Percentiles rank a stretch among this genome's conserved stretches.
Conservation (phyloP, 2,113 vertebrate species). For the Triplophysa siluroides region DNA sequence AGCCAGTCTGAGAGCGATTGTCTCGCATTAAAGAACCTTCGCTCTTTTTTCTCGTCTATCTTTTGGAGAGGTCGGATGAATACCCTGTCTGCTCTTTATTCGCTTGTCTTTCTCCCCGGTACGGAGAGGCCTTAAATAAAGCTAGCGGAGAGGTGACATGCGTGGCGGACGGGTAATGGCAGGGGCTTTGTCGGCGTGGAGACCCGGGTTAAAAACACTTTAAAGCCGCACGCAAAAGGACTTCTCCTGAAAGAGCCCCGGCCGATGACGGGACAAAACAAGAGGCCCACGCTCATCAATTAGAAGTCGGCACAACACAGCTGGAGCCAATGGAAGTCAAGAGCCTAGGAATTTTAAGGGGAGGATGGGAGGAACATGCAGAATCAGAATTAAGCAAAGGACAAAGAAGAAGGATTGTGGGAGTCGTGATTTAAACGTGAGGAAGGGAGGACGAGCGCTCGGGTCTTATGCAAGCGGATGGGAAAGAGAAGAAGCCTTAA, state of each 20-base stretch:
- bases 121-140: conserved; percentile 61
- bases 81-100: conserved; percentile 34
- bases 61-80: conserved; percentile 32
- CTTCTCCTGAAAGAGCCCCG: conserved; percentile 27
- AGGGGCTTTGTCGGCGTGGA: conserved; percentile 69
- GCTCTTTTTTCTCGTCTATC: conserved; percentile 24
- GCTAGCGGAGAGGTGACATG: conserved; percentile 66
- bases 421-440: conserved; percentile 46
- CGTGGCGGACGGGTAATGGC: conserved; percentile 69
- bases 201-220: conserved; percentile 64
- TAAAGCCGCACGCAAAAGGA: conserved; percentile 30
- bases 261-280: conserved; percentile 43
- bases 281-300: conserved; percentile 39
- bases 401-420: conserved; percentile 44
- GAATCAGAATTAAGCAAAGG: conserved; percentile 44
- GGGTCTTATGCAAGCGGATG: conserved; percentile 46
- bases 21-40: conserved; percentile 19
- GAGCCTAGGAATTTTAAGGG: conserved; percentile 39
- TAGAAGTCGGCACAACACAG: conserved; percentile 41
- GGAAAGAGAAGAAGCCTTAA: neutral
- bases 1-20: conserved; percentile 58
- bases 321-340: conserved; percentile 34
- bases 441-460: conserved; percentile 62
- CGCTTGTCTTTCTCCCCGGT: neutral
- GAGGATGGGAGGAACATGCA: neutral